These are phyloP conservation scores for Chelmon rostratus DNA, from an alignment of 2,797 vertebrate genomes.

Conservation along the genomic window DNA sequence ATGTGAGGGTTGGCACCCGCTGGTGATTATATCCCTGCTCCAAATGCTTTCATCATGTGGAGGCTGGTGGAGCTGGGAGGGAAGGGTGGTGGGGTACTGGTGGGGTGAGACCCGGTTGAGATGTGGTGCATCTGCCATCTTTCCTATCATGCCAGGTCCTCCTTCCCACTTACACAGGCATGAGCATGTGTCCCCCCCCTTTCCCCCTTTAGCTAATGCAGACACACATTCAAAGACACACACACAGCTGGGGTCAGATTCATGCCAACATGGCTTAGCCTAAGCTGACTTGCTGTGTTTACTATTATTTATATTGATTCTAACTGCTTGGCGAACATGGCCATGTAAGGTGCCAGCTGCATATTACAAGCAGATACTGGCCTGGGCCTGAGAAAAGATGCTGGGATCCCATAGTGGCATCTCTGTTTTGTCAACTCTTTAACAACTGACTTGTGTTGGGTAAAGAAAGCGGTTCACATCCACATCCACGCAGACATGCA, in stretches of 20 bases:
- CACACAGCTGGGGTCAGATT: constrained; percentile 57
- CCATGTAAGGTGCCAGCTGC: constrained; percentile 23
- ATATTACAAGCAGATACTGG: background rate
- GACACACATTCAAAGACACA: constrained; percentile 23
- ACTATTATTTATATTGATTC: constrained; percentile 57
- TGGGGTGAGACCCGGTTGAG: constrained; percentile 34
- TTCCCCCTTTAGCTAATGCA: constrained; percentile 14
- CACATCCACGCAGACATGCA: background rate
- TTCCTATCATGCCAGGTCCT: constrained; percentile 48
- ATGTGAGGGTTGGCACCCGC: constrained; percentile 39
- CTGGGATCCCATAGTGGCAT: constrained; percentile 6
- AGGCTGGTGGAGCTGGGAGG: constrained; percentile 9
- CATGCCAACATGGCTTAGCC: constrained; percentile 56
- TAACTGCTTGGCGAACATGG: constrained; percentile 21
- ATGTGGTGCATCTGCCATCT: constrained; percentile 60
- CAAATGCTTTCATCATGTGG: constrained; percentile 33
- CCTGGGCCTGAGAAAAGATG: constrained; percentile 12
- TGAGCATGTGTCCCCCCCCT: background rate
- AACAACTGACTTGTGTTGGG: constrained; percentile 21
- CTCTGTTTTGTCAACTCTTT: constrained; percentile 36
- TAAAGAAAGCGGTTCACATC: constrained; percentile 15
- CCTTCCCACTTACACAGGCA: constrained; percentile 33
- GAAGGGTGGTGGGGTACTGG: background rate
- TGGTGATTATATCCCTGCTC: constrained; percentile 31
- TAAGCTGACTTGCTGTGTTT: constrained; percentile 60